phyloP scores from a whole-genome alignment of 1,140 invertebrate species.

The Rhagoletis zephyria region DNA sequence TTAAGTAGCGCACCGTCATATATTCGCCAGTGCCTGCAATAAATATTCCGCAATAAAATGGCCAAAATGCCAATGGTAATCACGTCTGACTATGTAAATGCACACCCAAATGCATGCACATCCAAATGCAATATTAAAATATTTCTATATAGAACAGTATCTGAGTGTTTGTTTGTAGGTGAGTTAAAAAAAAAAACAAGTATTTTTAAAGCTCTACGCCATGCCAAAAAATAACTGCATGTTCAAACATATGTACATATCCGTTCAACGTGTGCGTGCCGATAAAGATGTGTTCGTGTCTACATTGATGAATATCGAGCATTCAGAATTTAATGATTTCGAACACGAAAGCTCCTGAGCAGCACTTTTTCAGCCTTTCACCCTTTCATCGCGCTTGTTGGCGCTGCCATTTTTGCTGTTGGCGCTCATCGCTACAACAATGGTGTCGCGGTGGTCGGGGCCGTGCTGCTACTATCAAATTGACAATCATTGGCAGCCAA shows the following conservation, averaged over 20 bases:
- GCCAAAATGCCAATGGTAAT: conserved; percentile 37
- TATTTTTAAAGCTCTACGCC: neutral
- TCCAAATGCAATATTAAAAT: neutral
- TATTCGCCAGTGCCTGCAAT: conserved; percentile 23
- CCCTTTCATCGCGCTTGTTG: neutral
- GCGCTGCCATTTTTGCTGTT: neutral
- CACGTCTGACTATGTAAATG: neutral
- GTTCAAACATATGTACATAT: neutral
- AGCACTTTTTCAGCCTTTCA: conserved; percentile 12
- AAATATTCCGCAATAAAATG: conserved; percentile 50
- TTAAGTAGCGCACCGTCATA: neutral
- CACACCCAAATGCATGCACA: neutral
- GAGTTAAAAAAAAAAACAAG: neutral
- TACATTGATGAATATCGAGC: conserved; percentile 33
- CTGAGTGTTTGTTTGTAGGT: neutral
- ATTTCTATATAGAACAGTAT: neutral
- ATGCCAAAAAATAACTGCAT: neutral
- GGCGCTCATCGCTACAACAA: neutral
- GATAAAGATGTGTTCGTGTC: neutral
- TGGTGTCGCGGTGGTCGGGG: neutral
- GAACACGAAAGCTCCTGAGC: conserved; percentile 26
- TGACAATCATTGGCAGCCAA: conserved; percentile 8
- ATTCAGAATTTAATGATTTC: conserved; percentile 47
- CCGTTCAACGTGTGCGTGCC: neutral
- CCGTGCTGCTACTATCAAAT: neutral